Base-by-base conservation (phyloP, 1,140 invertebrate species). In the Stegodyphus dumicola region DNA sequence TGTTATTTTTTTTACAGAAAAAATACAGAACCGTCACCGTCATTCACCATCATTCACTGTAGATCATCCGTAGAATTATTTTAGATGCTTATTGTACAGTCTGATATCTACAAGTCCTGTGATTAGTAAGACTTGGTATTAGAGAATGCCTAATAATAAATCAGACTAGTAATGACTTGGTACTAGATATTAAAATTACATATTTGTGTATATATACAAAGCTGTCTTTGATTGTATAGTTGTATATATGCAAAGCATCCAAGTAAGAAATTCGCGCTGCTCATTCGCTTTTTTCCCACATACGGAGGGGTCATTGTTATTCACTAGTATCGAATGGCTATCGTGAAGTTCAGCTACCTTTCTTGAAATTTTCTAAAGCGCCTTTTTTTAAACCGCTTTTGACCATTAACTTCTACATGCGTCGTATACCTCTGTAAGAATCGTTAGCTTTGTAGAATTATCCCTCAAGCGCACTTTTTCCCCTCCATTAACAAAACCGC, bases 401-500 rank as follows among this genome's bases (percentile, higher is more conserved):
- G 33, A 15, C 77, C 52, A 78, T 78, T 78, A 78, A 17, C 65
- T 77, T 7, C 64, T 48, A 53, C 56, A 54, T 49, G 75, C 49
- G 49, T 77, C 56, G 65, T 17, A 10, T 15, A 67, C 65, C 65
- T 78, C 56, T 49, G 49, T 18, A 65, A 52, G 52, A 78, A 78
- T 69, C 64, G 77, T 78, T 78, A 69, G 67, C 77, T 69, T 78
- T 78, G 64, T 18, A 65, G 33, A 33, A 33, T 33, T 33, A 33
- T 33, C 33, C 33, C 33, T 33, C 33, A 33, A 33, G 33, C 33
- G 33, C 33, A 78, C 77, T 69, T 78, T 78, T 66, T 78, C 77
- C 77, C 77, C 77, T 69, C 77, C 77, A 78, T 78, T 78, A 77
- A 67, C 64, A 33, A 78, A 78, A 78, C 77, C 65, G 64, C 77